Conservation (phyloP, 2,113 vertebrate species). For the Scophthalmus maximus region DNA sequence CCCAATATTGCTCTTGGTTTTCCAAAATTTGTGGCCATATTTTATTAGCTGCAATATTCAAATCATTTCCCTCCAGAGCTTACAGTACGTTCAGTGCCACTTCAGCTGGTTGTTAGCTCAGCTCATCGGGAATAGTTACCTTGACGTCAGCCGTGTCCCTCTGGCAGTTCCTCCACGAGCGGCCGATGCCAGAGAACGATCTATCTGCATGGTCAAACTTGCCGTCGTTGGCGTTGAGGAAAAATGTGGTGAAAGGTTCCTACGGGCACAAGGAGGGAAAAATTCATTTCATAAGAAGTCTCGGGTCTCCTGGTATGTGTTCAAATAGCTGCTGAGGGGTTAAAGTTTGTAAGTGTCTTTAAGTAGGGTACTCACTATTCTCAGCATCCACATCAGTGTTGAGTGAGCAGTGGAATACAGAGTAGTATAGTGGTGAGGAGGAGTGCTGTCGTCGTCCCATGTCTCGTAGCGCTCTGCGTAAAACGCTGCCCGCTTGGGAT, state of each 20-base stretch:
- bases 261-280: conserved; percentile 56
- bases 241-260: conserved; percentile 99
- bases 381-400: conserved; percentile 94
- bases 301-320: rapidly evolving
- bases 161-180: conserved; percentile 97
- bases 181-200: conserved; percentile 94
- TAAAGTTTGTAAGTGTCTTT: neutral
- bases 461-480: conserved; percentile 97
- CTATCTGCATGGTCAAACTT: conserved; percentile 98
- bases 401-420: conserved; percentile 95
- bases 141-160: conserved; percentile 98
- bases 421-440: conserved; percentile 93
- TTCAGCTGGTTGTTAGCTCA: too few species aligned
- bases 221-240: conserved; percentile 93
- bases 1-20: too few species aligned
- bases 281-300: neutral
- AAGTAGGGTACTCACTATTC: conserved; percentile 89
- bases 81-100: too few species aligned
- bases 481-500: conserved; percentile 98
- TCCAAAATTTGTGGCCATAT: too few species aligned
- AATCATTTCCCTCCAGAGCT: too few species aligned
- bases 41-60: too few species aligned
- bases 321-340: neutral
- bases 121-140: conserved; percentile 82
- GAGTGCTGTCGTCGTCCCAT: conserved; percentile 94